Base-by-base conservation (phyloP, 2,888 invertebrate species). In the Platycnemis pennipes region DNA sequence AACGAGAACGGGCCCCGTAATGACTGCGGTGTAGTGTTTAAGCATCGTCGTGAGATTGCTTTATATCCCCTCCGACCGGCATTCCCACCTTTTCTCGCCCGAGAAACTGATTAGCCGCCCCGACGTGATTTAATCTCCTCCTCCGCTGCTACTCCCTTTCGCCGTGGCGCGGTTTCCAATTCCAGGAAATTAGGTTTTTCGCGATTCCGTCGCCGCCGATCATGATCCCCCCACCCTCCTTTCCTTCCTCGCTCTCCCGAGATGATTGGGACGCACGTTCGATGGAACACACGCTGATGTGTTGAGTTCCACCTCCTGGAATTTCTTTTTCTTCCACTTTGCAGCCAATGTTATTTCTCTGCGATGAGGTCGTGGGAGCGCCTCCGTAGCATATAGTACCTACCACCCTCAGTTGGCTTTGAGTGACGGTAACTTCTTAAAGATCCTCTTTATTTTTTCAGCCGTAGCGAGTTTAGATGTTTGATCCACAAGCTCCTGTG, bases 21-120 rank as follows among this genome's bases (percentile, higher is more conserved):
- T 77, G 77, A 77, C 77, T 77, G 77, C 77, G 77, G 77, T 77
- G 77, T 77, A 31, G 37, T 77, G 77, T 77, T 77, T 77, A 77
- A 77, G 77, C 37, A 37, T 37, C 77, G 77, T 77, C 77, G 77
- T 77, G 37, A 77, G 77, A 77, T 77, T 77, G 77, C 77, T 77
- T 77, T 77, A 77, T 77, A 63, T 63, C 63, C 63, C 63, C 26
- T 63, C 63, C 63, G 1, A 22, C 53, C 53, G 8, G 53, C 77
- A 26, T 8, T 37, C 77, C 37, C 77, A 16, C 77, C 37, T 11
- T 77, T 8, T 11, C 31, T 63, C n/a, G 22, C 63, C 26, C 26
- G 37, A 37, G 77, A 37, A 77, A 77, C 77, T 77, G 77, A 77
- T 77, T 77, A 77, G 37, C 77, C 7, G 77, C 77, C 13, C 77